Evolutionary conservation across 2,888 invertebrate genomes (phyloP).

Genomic region (Tortricodes alternella): DNA sequence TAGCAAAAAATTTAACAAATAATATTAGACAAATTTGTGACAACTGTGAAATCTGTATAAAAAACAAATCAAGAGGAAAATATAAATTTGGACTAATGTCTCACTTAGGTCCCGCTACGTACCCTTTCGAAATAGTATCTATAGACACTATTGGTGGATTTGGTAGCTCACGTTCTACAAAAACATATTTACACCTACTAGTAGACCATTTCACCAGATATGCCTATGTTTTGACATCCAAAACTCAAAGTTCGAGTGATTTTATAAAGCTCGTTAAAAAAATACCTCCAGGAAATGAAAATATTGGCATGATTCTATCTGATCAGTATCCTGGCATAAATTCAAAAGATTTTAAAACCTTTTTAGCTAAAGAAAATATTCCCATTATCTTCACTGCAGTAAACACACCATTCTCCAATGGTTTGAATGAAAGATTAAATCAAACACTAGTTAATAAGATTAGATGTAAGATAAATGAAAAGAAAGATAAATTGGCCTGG

Average conservation of each 20-base stretch:
- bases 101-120: constrained; percentile 36
- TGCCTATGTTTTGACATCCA: constrained; percentile 35
- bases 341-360: constrained; percentile 12
- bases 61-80: constrained; percentile 36
- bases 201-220: constrained; percentile 37
- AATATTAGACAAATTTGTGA: constrained; percentile 32
- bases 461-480: constrained; percentile 42
- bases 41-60: constrained; percentile 23
- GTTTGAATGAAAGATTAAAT: too few relatives aligned
- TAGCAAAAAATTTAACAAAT: constrained; percentile 33
- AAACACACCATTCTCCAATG: too few relatives aligned
- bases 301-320: constrained; percentile 36
- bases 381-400: constrained; percentile 43
- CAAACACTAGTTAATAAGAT: constrained; percentile 45
- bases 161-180: constrained; percentile 38
- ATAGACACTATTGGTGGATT: constrained; percentile 40
- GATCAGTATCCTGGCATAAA: constrained; percentile 32
- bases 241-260: constrained; percentile 36
- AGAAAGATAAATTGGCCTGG: constrained; percentile 37
- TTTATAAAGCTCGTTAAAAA: constrained; percentile 35
- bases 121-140: constrained; percentile 37
- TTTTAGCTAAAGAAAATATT: constrained; percentile 9
- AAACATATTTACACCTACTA: constrained; percentile 39
- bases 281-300: constrained; percentile 5
- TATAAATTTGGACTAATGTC: constrained; percentile 39